A percentile compares a stretch with the other conserved stretches of the same genome.
These are phyloP conservation scores for Dryoscopus gambensis DNA, from an alignment of 2,113 vertebrate species.

Conservation along the genomic window DNA sequence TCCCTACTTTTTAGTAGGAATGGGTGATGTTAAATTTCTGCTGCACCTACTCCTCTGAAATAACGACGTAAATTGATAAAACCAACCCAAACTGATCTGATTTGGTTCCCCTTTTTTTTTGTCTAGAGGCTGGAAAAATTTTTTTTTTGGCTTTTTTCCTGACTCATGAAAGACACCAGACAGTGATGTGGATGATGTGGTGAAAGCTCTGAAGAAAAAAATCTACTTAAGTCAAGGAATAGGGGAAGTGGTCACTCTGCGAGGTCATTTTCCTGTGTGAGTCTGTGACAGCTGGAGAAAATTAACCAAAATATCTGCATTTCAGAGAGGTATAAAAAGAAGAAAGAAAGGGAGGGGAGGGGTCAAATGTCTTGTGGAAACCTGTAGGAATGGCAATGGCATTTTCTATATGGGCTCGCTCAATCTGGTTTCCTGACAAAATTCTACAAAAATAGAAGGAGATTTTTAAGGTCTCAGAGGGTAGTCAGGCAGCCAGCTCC, in stretches of 20 bases:
- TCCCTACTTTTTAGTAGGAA: neutral
- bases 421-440: constrained; percentile 56
- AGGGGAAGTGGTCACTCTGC: constrained; percentile 65
- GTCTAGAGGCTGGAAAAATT: neutral
- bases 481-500: constrained; percentile 15
- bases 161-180: constrained; percentile 48
- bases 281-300: constrained; percentile 67
- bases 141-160: neutral
- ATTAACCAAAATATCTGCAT: constrained; percentile 74
- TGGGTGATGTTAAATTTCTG: neutral
- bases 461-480: constrained; percentile 27
- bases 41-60: neutral
- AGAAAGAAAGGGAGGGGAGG: constrained; percentile 12
- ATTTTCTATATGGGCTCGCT: constrained; percentile 36
- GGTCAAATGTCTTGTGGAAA: constrained; percentile 64
- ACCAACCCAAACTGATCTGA: neutral
- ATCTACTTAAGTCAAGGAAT: constrained; percentile 17
- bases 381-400: constrained; percentile 12
- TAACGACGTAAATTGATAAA: neutral
- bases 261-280: constrained; percentile 64
- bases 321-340: constrained; percentile 65
- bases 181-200: constrained; percentile 51
- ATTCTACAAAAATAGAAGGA: constrained; percentile 7
- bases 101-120: neutral
- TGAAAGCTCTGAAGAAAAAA: constrained; percentile 54